Base-by-base conservation (phyloP, 2,888 invertebrate genomes). In the Dicyrtoma fusca region DNA sequence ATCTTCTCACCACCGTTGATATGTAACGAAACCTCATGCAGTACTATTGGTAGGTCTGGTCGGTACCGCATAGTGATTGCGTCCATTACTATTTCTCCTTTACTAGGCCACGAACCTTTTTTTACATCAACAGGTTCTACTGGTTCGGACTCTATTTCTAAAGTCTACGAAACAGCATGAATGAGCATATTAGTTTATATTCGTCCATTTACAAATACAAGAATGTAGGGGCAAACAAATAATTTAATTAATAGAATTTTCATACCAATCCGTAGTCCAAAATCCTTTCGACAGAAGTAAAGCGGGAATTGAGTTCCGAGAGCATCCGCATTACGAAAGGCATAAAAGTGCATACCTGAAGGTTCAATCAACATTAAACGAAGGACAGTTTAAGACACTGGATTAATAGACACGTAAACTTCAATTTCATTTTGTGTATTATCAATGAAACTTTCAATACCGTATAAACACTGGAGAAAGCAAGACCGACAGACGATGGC, bases 401-500 rank as follows among this genome's bases (percentile, higher is more conserved):
- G 34, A 34, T 34, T 34, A 34, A 34, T 5, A 34, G 34, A 3
- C 34, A 34, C n/a, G n/a, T n/a, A n/a, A n/a, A n/a, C n/a, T n/a
- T n/a, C n/a, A n/a, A n/a, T n/a, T n/a, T n/a, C n/a, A n/a, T n/a
- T n/a, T n/a, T n/a, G n/a, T n/a, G n/a, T n/a, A n/a, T n/a, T 14
- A 62, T 23, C 14, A 51, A 45, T 45, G 66, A 19, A 13, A 34
- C 21, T 34, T 3, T 64, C 71, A 80, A 75, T 79, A 86, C 86
- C 82, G 85, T 85, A 69, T 87, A 83, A 26, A 87, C 84, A 75
- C 85, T 85, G 0, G 86, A 84, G 44, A 87, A 82, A 1, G 86
- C 86, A 76, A 87, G 83, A 23, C 87, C 87, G 55, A 87, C 86
- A 74, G 85, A 82, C 1, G 86, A 85, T 2, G 87, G 84, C 1